Evolutionary conservation across 2,888 invertebrate genomes (phyloP).

Genomic region (Nomada ruficornis): DNA sequence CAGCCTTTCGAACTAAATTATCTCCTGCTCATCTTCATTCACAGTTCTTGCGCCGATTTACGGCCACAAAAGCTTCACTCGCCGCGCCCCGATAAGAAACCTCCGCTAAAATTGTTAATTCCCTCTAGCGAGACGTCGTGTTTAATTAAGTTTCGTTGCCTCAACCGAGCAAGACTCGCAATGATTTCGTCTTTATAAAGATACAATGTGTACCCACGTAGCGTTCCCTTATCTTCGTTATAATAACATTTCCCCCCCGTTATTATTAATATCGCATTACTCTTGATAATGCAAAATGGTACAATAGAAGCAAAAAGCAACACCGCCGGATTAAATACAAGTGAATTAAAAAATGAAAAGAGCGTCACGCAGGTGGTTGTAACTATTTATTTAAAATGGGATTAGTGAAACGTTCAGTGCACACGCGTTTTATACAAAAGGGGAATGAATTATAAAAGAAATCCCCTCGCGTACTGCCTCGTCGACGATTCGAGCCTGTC

Average conservation of each 20-base stretch:
- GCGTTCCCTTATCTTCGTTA: neutral
- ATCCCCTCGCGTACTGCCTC: neutral
- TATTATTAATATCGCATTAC: neutral
- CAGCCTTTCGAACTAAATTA: conserved; percentile 38
- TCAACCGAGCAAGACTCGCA: neutral
- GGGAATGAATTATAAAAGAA: conserved; percentile 24
- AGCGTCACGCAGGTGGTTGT: no score
- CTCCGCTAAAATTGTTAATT: conserved; percentile 26
- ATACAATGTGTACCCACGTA: neutral
- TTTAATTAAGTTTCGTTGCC: conserved; percentile 20
- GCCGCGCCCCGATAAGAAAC: neutral
- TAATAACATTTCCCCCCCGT: neutral
- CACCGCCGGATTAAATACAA: neutral
- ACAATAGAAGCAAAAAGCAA: neutral
- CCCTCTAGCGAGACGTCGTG: neutral
- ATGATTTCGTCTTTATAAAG: neutral
- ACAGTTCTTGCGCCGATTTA: conserved; percentile 52
- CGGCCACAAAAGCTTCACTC: conserved; percentile 28
- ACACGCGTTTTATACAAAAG: conserved; percentile 33
- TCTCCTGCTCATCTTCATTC: conserved; percentile 54
- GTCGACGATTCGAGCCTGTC: neutral
- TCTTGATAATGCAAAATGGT: no score
- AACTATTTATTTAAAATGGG: neutral
- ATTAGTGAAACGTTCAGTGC: neutral
- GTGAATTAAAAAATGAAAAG: neutral